Evolutionary conservation across 2,888 invertebrate genomes (phyloP), one percentile per base, ranked within the genome.

Genomic region (Halictus ligatus): DNA sequence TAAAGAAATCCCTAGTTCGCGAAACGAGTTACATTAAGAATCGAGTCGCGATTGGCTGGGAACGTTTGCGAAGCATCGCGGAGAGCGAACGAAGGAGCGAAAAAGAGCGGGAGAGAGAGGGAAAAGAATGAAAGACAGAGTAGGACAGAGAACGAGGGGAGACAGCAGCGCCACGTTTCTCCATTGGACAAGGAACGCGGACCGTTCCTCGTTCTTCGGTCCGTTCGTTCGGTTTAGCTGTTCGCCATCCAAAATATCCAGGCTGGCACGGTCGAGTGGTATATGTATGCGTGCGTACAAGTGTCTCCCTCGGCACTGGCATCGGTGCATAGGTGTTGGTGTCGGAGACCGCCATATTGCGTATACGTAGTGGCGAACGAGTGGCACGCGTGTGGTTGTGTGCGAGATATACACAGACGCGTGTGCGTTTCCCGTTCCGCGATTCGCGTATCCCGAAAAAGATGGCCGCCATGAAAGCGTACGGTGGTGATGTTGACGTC

Each of bases 401-500:
- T 80, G 72, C 75, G 81, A 75, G 35, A 43, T 43, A 43, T 43
- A 43, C 77, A 78, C 75, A 64, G 85, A 80, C 84, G 90, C 87
- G 88, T 86, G 80, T 91, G 91, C 86, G 90, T 88, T 83, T 85
- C 88, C 83, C 89, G 89, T 90, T 91, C 83, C 86, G 91, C 88
- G 91, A 89, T 89, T 90, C 89, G 90, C 87, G 85, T 88, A 88
- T 87, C 87, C 84, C 89, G 89, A 90, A 94, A 78, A 95, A 95
- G 94, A 95, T 95, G 95, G 95, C 95, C 94, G 95, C 94, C 93
- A 92, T 92, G 92, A 94, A 92, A 95, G 94, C 94, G 94, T 95
- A 94, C 94, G 92, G 93, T 94, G 93, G 93, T 94, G 93, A 93
- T 94, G 95, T 94, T 94, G 94, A 94, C 94, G 94, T 94, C 92